Evolutionary conservation across 2,113 vertebrate genomes (phyloP).

Genomic region (Burhinus oedicnemus): DNA sequence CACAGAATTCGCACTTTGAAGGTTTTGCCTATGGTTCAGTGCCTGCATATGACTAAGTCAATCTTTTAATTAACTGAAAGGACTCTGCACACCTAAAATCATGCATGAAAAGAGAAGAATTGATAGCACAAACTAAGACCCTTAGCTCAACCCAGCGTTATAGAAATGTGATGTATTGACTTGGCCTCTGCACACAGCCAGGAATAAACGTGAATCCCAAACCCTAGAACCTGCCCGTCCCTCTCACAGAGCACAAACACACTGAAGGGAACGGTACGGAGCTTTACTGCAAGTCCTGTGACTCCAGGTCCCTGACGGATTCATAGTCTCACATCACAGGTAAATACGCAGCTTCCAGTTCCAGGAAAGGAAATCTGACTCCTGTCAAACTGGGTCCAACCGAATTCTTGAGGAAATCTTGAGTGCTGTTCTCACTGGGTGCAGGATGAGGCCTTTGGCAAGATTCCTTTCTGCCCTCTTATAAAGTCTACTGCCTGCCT

Average conservation of each 20-base stretch:
- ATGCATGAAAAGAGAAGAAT: neutral
- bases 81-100: neutral
- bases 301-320: neutral
- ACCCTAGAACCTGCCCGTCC: neutral
- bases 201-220: neutral
- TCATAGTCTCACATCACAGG: neutral
- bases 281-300: neutral
- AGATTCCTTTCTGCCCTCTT: too few relatives aligned
- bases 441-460: neutral
- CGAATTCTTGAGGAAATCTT: neutral
- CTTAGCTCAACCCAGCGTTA: neutral
- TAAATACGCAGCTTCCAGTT: neutral
- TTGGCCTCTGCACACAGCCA: neutral
- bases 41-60: neutral
- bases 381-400: neutral
- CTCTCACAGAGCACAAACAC: neutral
- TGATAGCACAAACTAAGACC: neutral
- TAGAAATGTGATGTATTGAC: neutral
- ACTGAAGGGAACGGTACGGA: rapidly evolving
- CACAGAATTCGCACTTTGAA: neutral
- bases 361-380: neutral
- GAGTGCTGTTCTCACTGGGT: neutral
- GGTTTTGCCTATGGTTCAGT: neutral
- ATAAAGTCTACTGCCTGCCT: neutral
- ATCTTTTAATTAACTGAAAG: slow-evolving; percentile 40